Evolutionary conservation across 1,140 invertebrate genomes (phyloP), one percentile per base, ranked within the genome.

Genomic region (Scaptodrosophila lebanonensis): DNA sequence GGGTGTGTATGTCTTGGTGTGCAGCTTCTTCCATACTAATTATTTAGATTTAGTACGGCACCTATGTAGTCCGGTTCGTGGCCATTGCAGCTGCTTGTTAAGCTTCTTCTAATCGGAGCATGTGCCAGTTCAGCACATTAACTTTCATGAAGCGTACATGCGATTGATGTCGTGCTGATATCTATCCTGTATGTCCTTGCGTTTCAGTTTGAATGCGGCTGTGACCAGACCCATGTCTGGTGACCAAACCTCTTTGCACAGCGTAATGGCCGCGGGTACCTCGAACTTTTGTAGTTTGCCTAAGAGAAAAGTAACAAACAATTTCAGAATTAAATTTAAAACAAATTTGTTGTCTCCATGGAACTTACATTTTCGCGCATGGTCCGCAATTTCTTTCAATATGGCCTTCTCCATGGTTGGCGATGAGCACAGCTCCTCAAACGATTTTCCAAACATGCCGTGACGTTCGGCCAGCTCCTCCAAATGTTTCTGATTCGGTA

Each of bases 171-270:
- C 94, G 48, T 92, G 90, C 86, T 95, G 92, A 88, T 98, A 99
- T 71, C 92, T 91, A 51, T 97, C 94, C 87, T 98, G 95, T 50
- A 99, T 97, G 73, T 96, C 94, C 90, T 97, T 98, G 62, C 98
- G 91, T 88, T 98, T 98, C 62, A 99, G 89, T 88, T 99, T 99
- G 87, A 98, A 96, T 33, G 98, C 97, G 64, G 98, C 98, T 9
- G 98, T 99, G 0, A 95, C 96, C n/a, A 99, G 90, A 29, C 97
- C 97, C 91, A 94, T 95, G 84, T 98, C 97, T 0, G 97, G 97
- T 0, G 96, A 95, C 98, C 98, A 99, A 35, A 95, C 92, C 72
- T 98, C 97, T 15, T 92, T 88, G 71, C 93, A 93, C 12, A 99
- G 88, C 86, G 94, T 95, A 4, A 98, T 91, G 2, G 94, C 95